Conservation (phyloP, 2,888 invertebrate species). For the Laspeyria flexula region DNA sequence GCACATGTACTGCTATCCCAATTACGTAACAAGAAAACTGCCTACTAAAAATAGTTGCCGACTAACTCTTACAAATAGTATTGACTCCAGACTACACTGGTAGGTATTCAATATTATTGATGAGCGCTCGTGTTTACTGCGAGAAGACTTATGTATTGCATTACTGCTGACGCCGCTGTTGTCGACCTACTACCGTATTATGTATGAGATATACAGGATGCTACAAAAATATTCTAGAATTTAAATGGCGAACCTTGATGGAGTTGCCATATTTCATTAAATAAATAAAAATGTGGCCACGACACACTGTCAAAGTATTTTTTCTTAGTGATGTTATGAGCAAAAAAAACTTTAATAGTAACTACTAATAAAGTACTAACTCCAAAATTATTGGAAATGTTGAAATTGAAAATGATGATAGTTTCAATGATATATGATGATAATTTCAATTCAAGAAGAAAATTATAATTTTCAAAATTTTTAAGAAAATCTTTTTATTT, state of each 20-base stretch:
- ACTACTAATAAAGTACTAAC: too few species aligned
- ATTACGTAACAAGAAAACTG: not conserved
- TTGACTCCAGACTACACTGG: not conserved
- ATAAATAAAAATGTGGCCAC: too few species aligned
- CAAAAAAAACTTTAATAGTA: too few species aligned
- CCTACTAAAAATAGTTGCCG: not conserved
- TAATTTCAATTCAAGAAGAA: too few species aligned
- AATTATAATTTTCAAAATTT: too few species aligned
- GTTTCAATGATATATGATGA: too few species aligned
- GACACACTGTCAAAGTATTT: too few species aligned
- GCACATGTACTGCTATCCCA: not conserved
- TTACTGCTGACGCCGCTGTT: conserved; percentile 39
- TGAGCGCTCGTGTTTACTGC: conserved; percentile 35
- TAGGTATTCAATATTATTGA: conserved; percentile 32
- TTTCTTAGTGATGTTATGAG: too few species aligned
- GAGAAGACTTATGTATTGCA: conserved; percentile 41
- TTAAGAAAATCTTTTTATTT: too few species aligned
- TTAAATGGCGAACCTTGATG: not conserved
- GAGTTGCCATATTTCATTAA: too few species aligned
- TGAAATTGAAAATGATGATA: too few species aligned
- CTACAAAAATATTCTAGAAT: not conserved
- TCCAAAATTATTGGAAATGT: too few species aligned
- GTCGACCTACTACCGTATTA: conserved; percentile 31
- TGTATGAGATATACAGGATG: conserved; percentile 31
- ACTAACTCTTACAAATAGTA: not conserved